phyloP scores from a whole-genome alignment of 2,888 invertebrate genomes.

The Zygaena filipendulae region DNA sequence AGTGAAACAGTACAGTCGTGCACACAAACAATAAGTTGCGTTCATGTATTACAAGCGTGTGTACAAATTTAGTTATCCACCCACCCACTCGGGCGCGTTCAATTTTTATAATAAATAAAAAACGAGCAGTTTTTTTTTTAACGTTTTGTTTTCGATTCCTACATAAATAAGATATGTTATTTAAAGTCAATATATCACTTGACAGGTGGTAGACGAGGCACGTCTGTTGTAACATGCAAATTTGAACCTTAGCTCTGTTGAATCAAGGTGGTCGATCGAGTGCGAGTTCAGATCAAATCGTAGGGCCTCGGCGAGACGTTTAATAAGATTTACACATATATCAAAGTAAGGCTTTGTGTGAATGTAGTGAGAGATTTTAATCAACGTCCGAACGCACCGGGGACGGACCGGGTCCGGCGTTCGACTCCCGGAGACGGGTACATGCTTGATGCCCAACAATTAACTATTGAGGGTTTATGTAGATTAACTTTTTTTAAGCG shows the following conservation, averaged over 20 bases:
- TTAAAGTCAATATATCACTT: slow-evolving; percentile 67
- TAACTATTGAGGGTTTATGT: too few relatives aligned
- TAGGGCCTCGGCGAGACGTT: slow-evolving; percentile 42
- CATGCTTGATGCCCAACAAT: slow-evolving; percentile 31
- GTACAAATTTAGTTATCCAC: slow-evolving; percentile 65
- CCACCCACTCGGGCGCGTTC: slow-evolving; percentile 46
- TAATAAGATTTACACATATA: slow-evolving; percentile 64
- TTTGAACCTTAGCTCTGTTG: slow-evolving; percentile 24
- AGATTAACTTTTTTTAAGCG: not conserved
- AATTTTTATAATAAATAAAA: slow-evolving; percentile 64
- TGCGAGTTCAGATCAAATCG: slow-evolving; percentile 29
- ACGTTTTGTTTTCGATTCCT: slow-evolving; percentile 66
- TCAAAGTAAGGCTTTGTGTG: slow-evolving; percentile 62
- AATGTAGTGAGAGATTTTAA: slow-evolving; percentile 64
- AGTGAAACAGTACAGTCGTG: too few relatives aligned
- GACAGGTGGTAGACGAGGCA: slow-evolving; percentile 62
- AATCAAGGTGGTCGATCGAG: slow-evolving; percentile 25
- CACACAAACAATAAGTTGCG: slow-evolving; percentile 38
- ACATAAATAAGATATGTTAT: slow-evolving; percentile 71
- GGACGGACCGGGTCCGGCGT: slow-evolving; percentile 25
- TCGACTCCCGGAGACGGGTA: slow-evolving; percentile 31
- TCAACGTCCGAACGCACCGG: slow-evolving; percentile 45
- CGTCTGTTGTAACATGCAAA: slow-evolving; percentile 20
- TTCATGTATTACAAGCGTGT: slow-evolving; percentile 48
- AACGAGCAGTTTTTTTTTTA: slow-evolving; percentile 61